Conservation (phyloP, 2,113 vertebrate species). For the Ariopsis seemanni region DNA sequence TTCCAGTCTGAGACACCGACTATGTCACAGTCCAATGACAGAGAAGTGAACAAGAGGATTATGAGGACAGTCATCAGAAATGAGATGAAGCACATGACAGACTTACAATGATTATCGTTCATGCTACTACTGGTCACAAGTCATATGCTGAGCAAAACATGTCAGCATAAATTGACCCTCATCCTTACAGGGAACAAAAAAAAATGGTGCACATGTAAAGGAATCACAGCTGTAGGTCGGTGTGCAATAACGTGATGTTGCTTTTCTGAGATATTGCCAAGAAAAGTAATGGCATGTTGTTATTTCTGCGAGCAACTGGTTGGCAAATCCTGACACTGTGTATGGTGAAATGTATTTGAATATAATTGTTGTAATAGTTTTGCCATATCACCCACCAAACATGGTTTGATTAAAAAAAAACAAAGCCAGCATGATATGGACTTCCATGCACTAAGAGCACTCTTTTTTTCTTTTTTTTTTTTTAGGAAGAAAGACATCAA, state of each 20-base stretch:
- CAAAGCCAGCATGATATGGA: background rate
- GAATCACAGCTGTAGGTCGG: background rate
- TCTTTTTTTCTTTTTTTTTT: background rate
- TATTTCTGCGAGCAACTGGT: background rate
- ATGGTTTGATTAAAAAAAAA: background rate
- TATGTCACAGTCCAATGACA: background rate
- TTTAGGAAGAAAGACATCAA: background rate
- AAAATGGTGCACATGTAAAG: background rate
- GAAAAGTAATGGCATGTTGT: background rate
- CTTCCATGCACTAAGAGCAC: background rate
- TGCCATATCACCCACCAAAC: background rate
- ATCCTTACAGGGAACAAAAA: background rate
- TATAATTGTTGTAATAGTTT: background rate
- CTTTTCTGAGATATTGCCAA: background rate
- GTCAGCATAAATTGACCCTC: background rate
- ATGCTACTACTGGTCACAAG: background rate
- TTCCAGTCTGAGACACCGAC: background rate
- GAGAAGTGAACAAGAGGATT: background rate
- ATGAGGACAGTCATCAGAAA: background rate
- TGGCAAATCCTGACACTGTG: background rate
- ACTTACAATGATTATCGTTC: background rate
- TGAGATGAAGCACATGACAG: background rate
- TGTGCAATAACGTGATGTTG: background rate
- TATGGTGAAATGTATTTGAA: background rate
- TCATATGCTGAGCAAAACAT: background rate